phyloP scores from a whole-genome alignment of 2,113 vertebrate genomes.

The Podocnemis expansa region DNA sequence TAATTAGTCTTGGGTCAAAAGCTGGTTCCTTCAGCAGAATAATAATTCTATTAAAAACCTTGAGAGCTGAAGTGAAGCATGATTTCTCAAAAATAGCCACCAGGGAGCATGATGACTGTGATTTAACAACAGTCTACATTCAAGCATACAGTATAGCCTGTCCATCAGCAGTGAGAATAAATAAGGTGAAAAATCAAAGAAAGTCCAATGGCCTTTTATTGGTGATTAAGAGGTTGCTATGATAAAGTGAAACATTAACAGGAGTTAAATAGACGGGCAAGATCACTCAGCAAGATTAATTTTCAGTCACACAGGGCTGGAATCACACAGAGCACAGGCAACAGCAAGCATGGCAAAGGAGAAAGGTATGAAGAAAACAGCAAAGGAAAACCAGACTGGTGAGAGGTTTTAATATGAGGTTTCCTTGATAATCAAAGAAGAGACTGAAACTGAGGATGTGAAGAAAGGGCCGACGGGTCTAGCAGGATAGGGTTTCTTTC shows the following conservation, averaged over 20 bases:
- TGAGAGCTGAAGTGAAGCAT: not conserved
- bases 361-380: not conserved
- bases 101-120: not conserved
- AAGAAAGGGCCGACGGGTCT: not conserved
- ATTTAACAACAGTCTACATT: not conserved
- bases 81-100: not conserved
- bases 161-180: not conserved
- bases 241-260: conserved; percentile 64
- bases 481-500: not conserved
- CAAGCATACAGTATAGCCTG: not conserved
- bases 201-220: conserved; percentile 38
- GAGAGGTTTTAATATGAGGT: conserved; percentile 21
- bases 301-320: not conserved
- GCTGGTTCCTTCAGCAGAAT: not conserved
- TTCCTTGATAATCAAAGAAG: not conserved
- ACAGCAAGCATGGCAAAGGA: conserved; percentile 33
- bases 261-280: not conserved
- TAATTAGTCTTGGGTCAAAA: not conserved
- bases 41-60: not conserved
- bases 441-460: not conserved
- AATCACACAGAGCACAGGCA: accelerated
- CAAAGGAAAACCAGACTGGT: conserved; percentile 38
- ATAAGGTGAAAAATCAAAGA: conserved; percentile 30
- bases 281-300: conserved; percentile 22
- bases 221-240: conserved; percentile 1